phyloP scores from a whole-genome alignment of 2,113 vertebrate genomes.

The Elaphurus davidianus region DNA sequence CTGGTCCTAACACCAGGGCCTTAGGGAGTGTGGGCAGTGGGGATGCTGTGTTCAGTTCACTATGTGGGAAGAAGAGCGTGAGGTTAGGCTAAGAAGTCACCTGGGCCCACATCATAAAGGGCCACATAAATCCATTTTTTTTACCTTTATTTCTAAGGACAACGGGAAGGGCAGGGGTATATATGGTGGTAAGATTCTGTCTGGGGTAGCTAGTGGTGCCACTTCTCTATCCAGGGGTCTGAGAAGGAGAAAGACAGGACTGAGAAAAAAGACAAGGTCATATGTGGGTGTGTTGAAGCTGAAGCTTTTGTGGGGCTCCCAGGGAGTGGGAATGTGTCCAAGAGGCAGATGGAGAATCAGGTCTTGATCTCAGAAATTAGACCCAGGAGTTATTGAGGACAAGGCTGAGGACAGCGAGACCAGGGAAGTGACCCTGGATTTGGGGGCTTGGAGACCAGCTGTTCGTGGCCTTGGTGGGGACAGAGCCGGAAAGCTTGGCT shows the following conservation, averaged over 20 bases:
- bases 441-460: background rate
- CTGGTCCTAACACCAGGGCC: background rate
- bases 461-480: background rate
- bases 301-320: constrained; percentile 36
- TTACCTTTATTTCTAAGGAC: background rate
- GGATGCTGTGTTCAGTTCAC: background rate
- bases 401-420: background rate
- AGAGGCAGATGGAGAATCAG: constrained; percentile 34
- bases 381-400: background rate
- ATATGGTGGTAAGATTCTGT: background rate
- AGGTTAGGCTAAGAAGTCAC: background rate
- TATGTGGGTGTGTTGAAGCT: background rate
- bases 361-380: constrained; percentile 18
- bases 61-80: background rate
- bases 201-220: background rate
- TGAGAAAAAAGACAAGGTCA: constrained; percentile 35
- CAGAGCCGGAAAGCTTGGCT: background rate
- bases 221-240: background rate
- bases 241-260: background rate
- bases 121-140: background rate
- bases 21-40: background rate
- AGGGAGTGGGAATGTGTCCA: constrained; percentile 44
- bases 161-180: background rate
- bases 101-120: background rate
- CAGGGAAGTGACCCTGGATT: background rate